A percentile compares a stretch with the other conserved stretches of the same genome.
Conservation (phyloP, 1,140 invertebrate species). For the Drosophila equinoxialis region DNA sequence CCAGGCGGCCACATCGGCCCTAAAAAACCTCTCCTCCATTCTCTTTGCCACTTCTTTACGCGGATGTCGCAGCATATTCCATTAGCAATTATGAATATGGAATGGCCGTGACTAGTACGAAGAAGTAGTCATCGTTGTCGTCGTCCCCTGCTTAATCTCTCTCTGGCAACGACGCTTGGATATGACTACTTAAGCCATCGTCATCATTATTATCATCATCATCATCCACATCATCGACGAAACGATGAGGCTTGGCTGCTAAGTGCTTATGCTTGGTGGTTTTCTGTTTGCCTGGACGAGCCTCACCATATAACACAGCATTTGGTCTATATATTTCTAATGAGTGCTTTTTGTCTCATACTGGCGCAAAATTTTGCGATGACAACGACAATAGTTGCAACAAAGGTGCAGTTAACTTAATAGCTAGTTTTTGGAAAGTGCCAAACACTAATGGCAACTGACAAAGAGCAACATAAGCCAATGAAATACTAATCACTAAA, state of each 20-base stretch:
- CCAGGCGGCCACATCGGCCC: constrained; percentile 23
- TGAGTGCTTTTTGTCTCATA: constrained; percentile 12
- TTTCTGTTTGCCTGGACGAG: neutral
- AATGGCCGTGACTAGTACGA: constrained; percentile 65
- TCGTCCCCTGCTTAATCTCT: constrained; percentile 2
- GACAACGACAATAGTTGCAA: neutral
- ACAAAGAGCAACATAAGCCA: neutral
- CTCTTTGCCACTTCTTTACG: constrained; percentile 33
- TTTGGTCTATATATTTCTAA: constrained; percentile 45
- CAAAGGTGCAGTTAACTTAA: neutral
- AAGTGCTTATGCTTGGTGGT: constrained; percentile 1
- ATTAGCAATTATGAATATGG: constrained; percentile 83
- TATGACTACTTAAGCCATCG: constrained; percentile 72
- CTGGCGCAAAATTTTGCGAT: neutral
- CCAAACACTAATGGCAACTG: neutral
- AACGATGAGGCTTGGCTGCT: constrained; percentile 22
- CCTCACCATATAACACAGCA: constrained; percentile 6
- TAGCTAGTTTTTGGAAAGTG: neutral
- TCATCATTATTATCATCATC: constrained; percentile 23
- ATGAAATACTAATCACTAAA: too few species aligned
- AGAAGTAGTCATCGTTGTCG: constrained; percentile 36
- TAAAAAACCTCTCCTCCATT: constrained; percentile 19
- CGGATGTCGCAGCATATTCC: constrained; percentile 77
- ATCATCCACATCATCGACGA: neutral
- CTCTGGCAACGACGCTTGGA: constrained; percentile 47